Evolutionary conservation across 2,888 invertebrate species (phyloP).

Genomic region (Drosophila colorata): DNA sequence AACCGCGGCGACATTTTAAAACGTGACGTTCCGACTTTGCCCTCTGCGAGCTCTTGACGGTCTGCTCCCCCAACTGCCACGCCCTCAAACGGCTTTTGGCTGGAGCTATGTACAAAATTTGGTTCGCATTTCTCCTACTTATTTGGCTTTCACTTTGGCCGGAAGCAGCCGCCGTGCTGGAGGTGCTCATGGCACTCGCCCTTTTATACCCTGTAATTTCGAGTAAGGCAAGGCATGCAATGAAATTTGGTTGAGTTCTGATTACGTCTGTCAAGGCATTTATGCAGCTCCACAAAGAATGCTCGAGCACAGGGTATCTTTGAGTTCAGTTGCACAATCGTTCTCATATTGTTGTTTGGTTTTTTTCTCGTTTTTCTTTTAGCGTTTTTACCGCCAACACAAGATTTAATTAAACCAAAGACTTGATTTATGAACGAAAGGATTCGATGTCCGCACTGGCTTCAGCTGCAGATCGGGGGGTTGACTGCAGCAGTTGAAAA

Average conservation of each 20-base stretch:
- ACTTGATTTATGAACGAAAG: slow-evolving; percentile 85
- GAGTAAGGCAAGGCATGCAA: background rate
- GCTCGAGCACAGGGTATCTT: slow-evolving; percentile 22
- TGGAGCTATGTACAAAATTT: slow-evolving; percentile 58
- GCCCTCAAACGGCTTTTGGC: background rate
- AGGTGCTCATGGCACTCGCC: slow-evolving; percentile 36
- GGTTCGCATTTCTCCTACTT: slow-evolving; percentile 60
- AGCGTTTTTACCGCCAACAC: slow-evolving; percentile 84
- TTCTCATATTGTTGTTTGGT: slow-evolving; percentile 17
- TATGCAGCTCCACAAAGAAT: background rate
- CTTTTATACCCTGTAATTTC: slow-evolving; percentile 12
- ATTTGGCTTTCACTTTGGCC: slow-evolving; percentile 42
- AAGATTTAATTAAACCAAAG: slow-evolving; percentile 86
- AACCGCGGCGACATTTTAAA: slow-evolving; percentile 72
- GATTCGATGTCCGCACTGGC: slow-evolving; percentile 74
- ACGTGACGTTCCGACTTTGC: slow-evolving; percentile 60
- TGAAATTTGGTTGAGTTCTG: background rate
- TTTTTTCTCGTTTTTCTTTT: slow-evolving; percentile 38
- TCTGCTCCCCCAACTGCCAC: background rate
- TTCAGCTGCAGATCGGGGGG: slow-evolving; percentile 43
- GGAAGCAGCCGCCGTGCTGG: slow-evolving; percentile 23
- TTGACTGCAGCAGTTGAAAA: slow-evolving; percentile 63
- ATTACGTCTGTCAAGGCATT: background rate
- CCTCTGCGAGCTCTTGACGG: background rate
- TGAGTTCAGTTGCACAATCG: background rate